phyloP scores from a whole-genome alignment of 1,140 invertebrate genomes.

The Magallana angulata region DNA sequence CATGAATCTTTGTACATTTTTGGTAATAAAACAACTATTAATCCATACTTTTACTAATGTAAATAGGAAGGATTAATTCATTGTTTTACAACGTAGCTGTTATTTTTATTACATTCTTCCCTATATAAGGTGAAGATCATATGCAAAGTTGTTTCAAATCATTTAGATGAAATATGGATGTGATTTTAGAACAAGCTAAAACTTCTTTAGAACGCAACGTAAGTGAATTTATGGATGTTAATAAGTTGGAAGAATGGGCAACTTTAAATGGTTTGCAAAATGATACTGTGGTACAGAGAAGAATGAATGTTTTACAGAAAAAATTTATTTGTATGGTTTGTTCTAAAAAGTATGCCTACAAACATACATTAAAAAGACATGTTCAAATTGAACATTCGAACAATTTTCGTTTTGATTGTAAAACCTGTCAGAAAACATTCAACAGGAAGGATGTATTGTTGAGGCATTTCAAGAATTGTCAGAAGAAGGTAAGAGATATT shows the following conservation, averaged over 20 bases:
- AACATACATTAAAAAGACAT: not conserved
- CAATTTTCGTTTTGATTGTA: not conserved
- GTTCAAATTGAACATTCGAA: not conserved
- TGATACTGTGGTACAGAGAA: not conserved
- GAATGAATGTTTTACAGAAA: not conserved
- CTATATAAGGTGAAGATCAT: not conserved
- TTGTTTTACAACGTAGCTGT: not conserved
- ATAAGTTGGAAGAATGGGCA: not conserved
- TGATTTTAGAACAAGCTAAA: not conserved
- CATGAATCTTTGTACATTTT: not conserved
- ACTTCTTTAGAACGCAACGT: not conserved
- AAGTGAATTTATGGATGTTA: not conserved
- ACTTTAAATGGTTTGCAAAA: not conserved
- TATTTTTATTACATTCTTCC: not conserved
- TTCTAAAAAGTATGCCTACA: not conserved
- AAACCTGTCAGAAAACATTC: not conserved
- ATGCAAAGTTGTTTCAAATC: not conserved
- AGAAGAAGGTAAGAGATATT: not conserved
- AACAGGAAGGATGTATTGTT: not conserved
- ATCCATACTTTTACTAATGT: not conserved
- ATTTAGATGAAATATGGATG: not conserved
- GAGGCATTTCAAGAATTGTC: not conserved
- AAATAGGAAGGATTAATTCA: slow-evolving; percentile 5
- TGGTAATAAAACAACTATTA: not conserved
- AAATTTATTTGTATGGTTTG: not conserved